phyloP scores from a whole-genome alignment of 2,888 invertebrate species.

The Desoria tigrina region DNA sequence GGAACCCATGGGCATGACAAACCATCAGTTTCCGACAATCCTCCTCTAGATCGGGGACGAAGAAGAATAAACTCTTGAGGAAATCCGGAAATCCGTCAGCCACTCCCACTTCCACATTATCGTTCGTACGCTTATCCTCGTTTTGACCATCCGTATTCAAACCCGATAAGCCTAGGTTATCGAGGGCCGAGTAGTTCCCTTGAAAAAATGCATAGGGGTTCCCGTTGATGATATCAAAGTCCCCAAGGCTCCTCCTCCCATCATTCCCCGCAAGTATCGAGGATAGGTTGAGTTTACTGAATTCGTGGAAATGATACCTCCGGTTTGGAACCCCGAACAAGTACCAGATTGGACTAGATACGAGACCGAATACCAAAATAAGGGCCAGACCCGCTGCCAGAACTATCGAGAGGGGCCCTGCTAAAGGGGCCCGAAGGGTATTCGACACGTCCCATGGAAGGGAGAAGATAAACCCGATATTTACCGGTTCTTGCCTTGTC shows the following conservation, averaged over 20 bases:
- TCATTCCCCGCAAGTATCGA: neutral
- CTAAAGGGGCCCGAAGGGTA: constrained; percentile 46
- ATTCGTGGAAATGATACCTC: constrained; percentile 40
- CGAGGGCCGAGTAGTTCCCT: neutral
- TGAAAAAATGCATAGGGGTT: constrained; percentile 3
- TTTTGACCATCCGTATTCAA: neutral
- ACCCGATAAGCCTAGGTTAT: too few species aligned
- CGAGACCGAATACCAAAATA: constrained; percentile 46
- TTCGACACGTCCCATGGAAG: constrained; percentile 52
- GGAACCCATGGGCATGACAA: constrained; percentile 52
- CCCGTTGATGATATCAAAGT: neutral
- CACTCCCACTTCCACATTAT: neutral
- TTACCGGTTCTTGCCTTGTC: constrained; percentile 35
- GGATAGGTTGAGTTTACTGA: neutral
- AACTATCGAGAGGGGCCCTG: constrained; percentile 33
- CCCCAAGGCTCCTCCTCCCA: constrained; percentile 6
- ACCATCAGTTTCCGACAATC: constrained; percentile 47
- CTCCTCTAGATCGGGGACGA: constrained; percentile 38
- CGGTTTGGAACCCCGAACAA: constrained; percentile 47
- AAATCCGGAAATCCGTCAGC: constrained; percentile 35
- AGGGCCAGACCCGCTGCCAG: constrained; percentile 40
- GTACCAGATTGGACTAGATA: constrained; percentile 45
- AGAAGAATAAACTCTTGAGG: constrained; percentile 37
- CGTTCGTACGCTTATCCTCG: neutral
- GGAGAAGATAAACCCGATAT: constrained; percentile 46